Percentiles rank a stretch among this genome's conserved stretches.
These are phyloP conservation scores for Avahi laniger DNA, from an alignment of 2,797 vertebrate species.

Conservation along the genomic window DNA sequence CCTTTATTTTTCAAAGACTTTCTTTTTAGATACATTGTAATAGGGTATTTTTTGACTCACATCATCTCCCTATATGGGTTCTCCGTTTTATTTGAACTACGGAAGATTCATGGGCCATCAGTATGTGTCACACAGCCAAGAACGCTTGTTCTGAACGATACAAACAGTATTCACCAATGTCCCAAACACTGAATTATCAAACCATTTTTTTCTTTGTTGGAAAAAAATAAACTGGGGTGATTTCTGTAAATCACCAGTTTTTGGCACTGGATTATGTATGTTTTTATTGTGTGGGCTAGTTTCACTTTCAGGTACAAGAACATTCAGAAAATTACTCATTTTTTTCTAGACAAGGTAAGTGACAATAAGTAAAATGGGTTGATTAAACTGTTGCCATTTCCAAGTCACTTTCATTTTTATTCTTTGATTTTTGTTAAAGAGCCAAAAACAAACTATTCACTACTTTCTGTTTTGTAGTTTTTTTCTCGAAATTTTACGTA, in stretches of 20 bases:
- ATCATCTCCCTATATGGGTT: neutral
- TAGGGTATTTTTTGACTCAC: neutral
- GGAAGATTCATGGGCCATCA: neutral
- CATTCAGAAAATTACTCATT: neutral
- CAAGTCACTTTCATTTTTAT: neutral
- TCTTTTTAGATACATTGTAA: neutral
- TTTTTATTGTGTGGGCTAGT: constrained; percentile 3
- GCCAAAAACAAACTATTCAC: neutral
- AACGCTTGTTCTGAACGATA: neutral
- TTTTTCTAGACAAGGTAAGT: neutral
- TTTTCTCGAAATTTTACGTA: neutral
- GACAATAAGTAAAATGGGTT: neutral
- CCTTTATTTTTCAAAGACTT: neutral
- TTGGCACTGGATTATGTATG: constrained; percentile 50
- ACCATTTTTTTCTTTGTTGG: neutral
- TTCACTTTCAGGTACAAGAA: neutral
- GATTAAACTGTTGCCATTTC: constrained; percentile 30
- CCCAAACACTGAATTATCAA: constrained; percentile 11
- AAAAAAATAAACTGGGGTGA: constrained; percentile 55
- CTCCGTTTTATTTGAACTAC: neutral
- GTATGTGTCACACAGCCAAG: neutral
- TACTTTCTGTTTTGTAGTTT: neutral
- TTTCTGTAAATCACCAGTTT: constrained; percentile 35
- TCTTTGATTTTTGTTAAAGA: neutral
- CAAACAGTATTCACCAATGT: constrained; percentile 30